Base-by-base conservation (phyloP, 2,113 vertebrate genomes). In the Regulus satrapa region DNA sequence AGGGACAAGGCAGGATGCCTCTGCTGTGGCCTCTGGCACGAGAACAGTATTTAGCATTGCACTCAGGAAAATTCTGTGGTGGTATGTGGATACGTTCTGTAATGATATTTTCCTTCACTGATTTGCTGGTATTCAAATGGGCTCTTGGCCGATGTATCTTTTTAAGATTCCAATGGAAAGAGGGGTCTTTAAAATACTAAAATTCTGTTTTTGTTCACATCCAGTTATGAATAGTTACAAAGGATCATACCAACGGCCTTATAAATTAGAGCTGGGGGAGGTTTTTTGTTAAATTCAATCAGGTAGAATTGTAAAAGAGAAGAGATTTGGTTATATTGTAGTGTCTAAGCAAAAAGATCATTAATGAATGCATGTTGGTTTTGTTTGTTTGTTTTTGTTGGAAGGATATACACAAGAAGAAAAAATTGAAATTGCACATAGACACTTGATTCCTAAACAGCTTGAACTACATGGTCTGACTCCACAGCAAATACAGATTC, bases 361-460 rank as follows among this genome's bases (percentile, higher is more conserved):
- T 21, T 9, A 83, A 31, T 61, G 36, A 81, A 41, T 25, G 9
- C 2, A 18, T 21, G 10, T 54, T 55, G 14, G 40, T 40, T 10
- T 64, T 64, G 29, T 46, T 48, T 38, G n/a, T n/a, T n/a, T n/a
- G n/a, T 49, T 38, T 62, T 46, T 83, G n/a, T 71, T 94, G 95
- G 13, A 94, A 99, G 99, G 99, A 18, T 99, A 99, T 94, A 99
- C 99, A 7, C 99, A 99, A 89, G 99, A 99, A 92, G 99, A 99
- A 96, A 99, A 99, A 97, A 97, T 99, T 48, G 99, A 99, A 98
- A 99, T 99, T n/a, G 99, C 99, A 48, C 99, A 99, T 82, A 98
- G 99, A 41, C 99, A 99, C 79, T 97, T 99, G 97, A 99, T 99
- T 95, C 99, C 99, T 52, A 99, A 99, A 91, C 99, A 99, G 82